Percentiles rank a stretch among this genome's conserved stretches.
These are phyloP conservation scores for Leptoclinus maculatus DNA, from an alignment of 2,797 vertebrate genomes.

Conservation along the genomic window DNA sequence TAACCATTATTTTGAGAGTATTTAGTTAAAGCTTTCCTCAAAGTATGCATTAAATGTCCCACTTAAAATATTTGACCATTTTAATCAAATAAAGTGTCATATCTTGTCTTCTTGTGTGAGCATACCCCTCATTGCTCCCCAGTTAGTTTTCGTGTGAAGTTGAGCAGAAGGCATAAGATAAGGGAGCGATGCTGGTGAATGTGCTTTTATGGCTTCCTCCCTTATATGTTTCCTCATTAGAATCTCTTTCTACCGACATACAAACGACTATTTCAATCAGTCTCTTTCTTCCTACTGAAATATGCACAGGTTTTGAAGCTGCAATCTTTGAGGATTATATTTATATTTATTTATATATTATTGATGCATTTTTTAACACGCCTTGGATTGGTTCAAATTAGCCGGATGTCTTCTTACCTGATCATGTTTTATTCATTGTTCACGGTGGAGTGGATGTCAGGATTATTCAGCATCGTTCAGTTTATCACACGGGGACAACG, in stretches of 20 bases:
- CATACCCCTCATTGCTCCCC: slow-evolving; percentile 38
- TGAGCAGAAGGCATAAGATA: slow-evolving; percentile 58
- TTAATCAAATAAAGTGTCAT: slow-evolving; percentile 41
- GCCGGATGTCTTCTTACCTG: slow-evolving; percentile 39
- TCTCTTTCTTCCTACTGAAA: slow-evolving; percentile 69
- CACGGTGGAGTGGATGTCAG: background rate
- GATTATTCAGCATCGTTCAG: background rate
- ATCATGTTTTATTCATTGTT: slow-evolving; percentile 2
- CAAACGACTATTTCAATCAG: slow-evolving; percentile 77
- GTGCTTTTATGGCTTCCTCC: slow-evolving; percentile 56
- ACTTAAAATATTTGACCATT: slow-evolving; percentile 37
- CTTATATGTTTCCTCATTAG: slow-evolving; percentile 60
- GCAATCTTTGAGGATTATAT: slow-evolving; percentile 67
- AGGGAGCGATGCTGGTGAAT: slow-evolving; percentile 47
- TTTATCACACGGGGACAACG: background rate
- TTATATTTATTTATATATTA: slow-evolving; percentile 48
- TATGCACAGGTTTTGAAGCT: slow-evolving; percentile 72
- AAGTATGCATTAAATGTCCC: slow-evolving; percentile 5
- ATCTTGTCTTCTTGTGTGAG: slow-evolving; percentile 20
- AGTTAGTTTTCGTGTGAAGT: slow-evolving; percentile 47
- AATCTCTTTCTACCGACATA: slow-evolving; percentile 65
- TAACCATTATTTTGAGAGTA: background rate
- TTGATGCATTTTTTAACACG: slow-evolving; percentile 46
- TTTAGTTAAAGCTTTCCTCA: slow-evolving; percentile 16
- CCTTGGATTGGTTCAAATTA: slow-evolving; percentile 59